Conservation (phyloP, 2,113 vertebrate species). For the Chiloscyllium plagiosum region DNA sequence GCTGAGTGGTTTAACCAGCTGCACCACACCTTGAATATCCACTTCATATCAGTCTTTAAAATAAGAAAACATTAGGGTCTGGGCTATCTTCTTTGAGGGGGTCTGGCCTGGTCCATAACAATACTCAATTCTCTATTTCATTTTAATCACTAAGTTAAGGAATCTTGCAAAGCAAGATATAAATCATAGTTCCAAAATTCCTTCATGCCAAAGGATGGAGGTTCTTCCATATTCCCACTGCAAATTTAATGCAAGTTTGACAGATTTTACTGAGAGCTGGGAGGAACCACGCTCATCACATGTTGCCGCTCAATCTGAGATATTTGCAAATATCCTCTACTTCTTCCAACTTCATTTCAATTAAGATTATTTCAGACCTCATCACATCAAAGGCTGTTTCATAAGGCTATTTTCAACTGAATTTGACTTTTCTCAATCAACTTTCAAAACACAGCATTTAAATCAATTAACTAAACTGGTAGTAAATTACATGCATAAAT, state of each 20-base stretch:
- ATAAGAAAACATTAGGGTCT: too few species aligned
- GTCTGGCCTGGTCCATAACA: too few species aligned
- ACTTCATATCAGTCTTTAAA: too few species aligned
- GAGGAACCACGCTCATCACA: background rate
- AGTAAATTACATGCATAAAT: background rate
- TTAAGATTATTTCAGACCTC: background rate
- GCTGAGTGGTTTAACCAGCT: too few species aligned
- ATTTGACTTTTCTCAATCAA: background rate
- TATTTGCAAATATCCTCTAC: background rate
- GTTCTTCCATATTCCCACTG: background rate
- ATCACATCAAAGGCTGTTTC: background rate
- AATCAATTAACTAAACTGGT: background rate
- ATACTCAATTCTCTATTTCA: background rate
- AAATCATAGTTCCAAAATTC: background rate
- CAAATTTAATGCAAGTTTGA: background rate
- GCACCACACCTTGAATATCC: too few species aligned
- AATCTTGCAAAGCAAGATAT: background rate
- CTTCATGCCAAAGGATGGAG: background rate
- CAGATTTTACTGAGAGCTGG: background rate
- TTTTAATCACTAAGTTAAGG: background rate
- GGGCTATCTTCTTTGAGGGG: too few species aligned
- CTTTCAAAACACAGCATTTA: background rate
- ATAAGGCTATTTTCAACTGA: background rate
- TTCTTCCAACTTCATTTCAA: background rate
- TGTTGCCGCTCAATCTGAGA: background rate